Evolutionary conservation across 64 coral and sea anemone species (phyloP), one percentile per base, ranked within the genome.

Genomic region (Acropora tenuis): DNA sequence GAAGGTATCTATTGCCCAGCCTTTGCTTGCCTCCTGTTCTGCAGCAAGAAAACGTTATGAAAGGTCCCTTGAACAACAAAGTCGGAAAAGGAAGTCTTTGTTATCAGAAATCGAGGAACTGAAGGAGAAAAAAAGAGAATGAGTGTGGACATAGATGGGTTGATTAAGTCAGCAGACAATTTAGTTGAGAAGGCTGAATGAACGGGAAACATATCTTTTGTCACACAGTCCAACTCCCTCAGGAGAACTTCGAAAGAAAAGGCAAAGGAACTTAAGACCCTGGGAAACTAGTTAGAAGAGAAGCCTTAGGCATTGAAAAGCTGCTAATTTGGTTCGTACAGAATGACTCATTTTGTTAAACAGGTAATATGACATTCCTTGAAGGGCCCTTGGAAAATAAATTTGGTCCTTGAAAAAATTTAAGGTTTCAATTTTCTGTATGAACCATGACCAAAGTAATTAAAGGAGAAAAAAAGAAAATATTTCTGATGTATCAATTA

Each of bases 11-110:
- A 91, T 95, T 68, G 69, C 77, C 16, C 86, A 88, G 49, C 63
- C 90, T 49, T 88, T 91, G 53, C 76, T 95, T 90, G 75, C 80
- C 17, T 86, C 93, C 43, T 88, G 73, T 48, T 77, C 77, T 43
- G 60, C 83, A 88, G 47, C 81, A 87, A 87, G 83, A 88, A 78
- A 88, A 75, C 50, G 75, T 45, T 95, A 91, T 2, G 52, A 55
- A 55, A 55, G 52, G 52, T 55, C 5, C 52, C 52, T 55, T 55
- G 52, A 55, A 55, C 52, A 55, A 55, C 52, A 55, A 55, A 55
- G 52, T 55, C 52, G 52, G 52, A 55, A 55, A 10, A 55, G 52
- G 52, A 55, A 55, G 2, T 55, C 52, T 55, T 55, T 55, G 1
- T 55, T 4, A 4, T 8, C 52, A 55, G 52, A 55, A 55, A 55